Evolutionary conservation across 1,140 invertebrate species (phyloP), one percentile per base, ranked within the genome.

Genomic region (Calliphora vicina): DNA sequence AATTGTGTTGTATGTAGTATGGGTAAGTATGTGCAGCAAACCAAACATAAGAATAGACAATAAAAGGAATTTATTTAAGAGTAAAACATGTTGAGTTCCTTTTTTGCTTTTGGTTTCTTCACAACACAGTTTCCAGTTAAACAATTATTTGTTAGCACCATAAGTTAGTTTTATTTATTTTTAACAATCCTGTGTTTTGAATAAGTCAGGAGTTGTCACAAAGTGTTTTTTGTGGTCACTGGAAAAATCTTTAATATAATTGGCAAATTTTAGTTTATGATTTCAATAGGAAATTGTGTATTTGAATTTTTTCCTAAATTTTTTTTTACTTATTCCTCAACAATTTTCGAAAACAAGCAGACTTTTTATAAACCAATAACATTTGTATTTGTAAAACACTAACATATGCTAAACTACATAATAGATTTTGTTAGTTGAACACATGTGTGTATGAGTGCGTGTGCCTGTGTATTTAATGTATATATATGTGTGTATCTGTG

Each of bases 321-420:
- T 61, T 61, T n/a, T n/a, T 17, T 12, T 5, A 43, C 42, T 43
- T 43, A 43, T 43, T 61, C n/a, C 50, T 61, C 5, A 43, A 43
- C 42, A 43, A 43, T n/a, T 61, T 61, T 61, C 13, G 13, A n/a
- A 61, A 61, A 61, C 50, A 61, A 61, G 50, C 50, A 61, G 13
- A 61, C 50, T 61, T 61, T 61, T 61, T 6, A 17, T 6, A 61
- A 61, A 61, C 50, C 50, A 61, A 61, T 61, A 61, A 61, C 50
- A 61, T 61, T 61, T 61, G 50, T 61, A 61, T 61, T 61, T 61
- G 50, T 61, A 61, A 61, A 61, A 61, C 50, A 61, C 50, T 61
- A 61, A 61, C 50, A 61, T 61, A 61, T 61, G 50, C 50, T 61
- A 61, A 61, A 61, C 50, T 6, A 61, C 50, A 61, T 61, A 61